Evolutionary conservation across 2,797 vertebrate species (phyloP), one percentile per base, ranked within the genome.

Genomic region (Oryzias sinensis): DNA sequence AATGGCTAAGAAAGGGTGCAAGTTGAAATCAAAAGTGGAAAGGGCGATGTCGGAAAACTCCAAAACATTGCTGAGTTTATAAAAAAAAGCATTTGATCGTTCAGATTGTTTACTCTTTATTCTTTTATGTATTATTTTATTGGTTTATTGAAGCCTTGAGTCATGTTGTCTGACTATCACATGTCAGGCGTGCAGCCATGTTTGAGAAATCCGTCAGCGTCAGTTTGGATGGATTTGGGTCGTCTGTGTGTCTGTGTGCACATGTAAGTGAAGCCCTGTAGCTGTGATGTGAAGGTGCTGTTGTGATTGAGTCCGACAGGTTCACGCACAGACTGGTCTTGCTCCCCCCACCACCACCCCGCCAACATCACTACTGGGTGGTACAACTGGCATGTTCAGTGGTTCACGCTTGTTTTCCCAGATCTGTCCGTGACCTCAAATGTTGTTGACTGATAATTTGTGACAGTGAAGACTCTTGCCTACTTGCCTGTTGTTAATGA

Each of bases 91-190:
- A 33, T 25, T 3, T 48, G 27, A 15, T 24, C 40, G 37, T 16
- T 48, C 45, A 24, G 20, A 18, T 43, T 65, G 51, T 57, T n/a
- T 76, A 5, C 56, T 42, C 42, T 16, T 43, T 16, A 55, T n/a
- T 50, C 4, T 25, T 14, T 4, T 25, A 29, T 51, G 17, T 64
- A 44, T 53, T 33, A 24, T 14, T 49, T 37, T 49, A 33, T 59
- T 16, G 20, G 15, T 62, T 24, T 65, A 70, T 40, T 9, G n/a
- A 15, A 70, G 73, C 73, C 68, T 33, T 49, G 20, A 79, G 78
- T 72, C 59, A 65, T 60, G 66, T 71, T 71, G 58, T 79, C 76
- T 76, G 54, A 79, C 49, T 56, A 64, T 70, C 53, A 69, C 66
- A 70, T 66, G 59, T 68, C 69, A 68, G 33, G 49, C 66, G 59